Evolutionary conservation across 2,797 vertebrate genomes (phyloP).

Genomic region (Prunella strophiata): DNA sequence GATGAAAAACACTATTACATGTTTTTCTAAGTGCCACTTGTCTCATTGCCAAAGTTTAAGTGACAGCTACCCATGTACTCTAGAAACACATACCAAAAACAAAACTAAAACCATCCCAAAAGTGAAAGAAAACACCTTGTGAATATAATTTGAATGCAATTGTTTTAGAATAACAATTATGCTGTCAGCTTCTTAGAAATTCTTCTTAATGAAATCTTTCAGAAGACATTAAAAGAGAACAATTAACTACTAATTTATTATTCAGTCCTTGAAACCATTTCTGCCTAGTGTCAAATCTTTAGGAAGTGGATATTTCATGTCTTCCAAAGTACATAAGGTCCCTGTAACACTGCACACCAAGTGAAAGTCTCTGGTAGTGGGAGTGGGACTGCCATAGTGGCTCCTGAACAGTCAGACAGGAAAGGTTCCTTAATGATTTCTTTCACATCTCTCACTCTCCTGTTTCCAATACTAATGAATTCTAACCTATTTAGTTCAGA

Average conservation of each 20-base stretch:
- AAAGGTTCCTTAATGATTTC: background rate
- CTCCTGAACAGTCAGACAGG: background rate
- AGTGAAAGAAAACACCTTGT: background rate
- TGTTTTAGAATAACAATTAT: slow-evolving; percentile 23
- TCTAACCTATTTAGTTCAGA: background rate
- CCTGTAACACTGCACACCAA: background rate
- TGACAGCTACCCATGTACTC: background rate
- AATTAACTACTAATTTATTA: slow-evolving; percentile 16
- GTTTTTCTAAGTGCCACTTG: background rate
- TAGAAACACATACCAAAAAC: background rate
- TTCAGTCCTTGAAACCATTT: background rate
- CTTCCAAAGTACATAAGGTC: background rate
- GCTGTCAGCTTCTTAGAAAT: slow-evolving; percentile 2
- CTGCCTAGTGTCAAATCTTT: background rate
- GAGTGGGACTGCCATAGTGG: background rate
- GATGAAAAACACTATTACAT: background rate
- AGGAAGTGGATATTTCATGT: background rate
- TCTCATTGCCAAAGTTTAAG: background rate
- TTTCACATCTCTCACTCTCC: background rate
- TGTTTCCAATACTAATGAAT: background rate
- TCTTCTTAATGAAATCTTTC: slow-evolving; percentile 20
- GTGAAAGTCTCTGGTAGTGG: background rate
- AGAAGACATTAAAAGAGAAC: background rate
- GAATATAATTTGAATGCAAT: background rate
- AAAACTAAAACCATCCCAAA: background rate